Percentiles rank a stretch among this genome's conserved stretches.
Evolutionary conservation across 2,888 invertebrate genomes (phyloP).

Genomic region (Eilema sororculum): DNA sequence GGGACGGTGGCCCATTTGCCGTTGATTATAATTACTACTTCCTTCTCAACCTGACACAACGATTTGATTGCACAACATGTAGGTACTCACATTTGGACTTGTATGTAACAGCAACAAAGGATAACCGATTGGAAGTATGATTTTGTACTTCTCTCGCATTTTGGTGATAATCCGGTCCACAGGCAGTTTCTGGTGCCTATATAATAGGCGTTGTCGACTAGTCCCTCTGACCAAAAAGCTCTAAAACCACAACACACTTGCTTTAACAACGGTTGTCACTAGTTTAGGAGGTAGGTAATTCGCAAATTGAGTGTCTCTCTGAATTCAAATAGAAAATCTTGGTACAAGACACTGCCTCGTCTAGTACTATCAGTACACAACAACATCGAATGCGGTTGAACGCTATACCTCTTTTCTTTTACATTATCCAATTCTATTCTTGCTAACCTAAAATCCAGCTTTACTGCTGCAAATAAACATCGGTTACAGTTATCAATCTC

Average conservation of each 20-base stretch:
- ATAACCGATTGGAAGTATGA: neutral
- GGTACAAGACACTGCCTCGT: no score
- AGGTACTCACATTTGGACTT: neutral
- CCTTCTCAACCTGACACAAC: conserved; percentile 60
- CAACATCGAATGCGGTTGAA: no score
- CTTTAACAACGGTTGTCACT: no score
- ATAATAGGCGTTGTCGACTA: neutral
- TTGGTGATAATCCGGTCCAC: neutral
- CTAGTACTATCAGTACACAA: no score
- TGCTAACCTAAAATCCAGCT: neutral
- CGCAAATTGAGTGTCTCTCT: no score
- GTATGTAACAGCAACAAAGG: neutral
- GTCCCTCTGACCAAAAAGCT: no score
- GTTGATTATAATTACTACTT: conserved; percentile 67
- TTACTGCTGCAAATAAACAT: neutral
- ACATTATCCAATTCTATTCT: neutral
- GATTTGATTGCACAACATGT: conserved; percentile 43
- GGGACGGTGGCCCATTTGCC: conserved; percentile 46
- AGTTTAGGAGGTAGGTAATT: neutral
- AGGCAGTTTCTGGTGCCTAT: neutral
- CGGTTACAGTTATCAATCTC: neutral
- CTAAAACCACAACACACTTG: no score
- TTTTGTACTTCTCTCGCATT: neutral
- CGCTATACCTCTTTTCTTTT: no score
- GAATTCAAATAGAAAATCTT: no score